Percentiles rank a stretch among this genome's conserved stretches.
Conservation (phyloP, 2,888 invertebrate species). For the Ctena decussata region DNA sequence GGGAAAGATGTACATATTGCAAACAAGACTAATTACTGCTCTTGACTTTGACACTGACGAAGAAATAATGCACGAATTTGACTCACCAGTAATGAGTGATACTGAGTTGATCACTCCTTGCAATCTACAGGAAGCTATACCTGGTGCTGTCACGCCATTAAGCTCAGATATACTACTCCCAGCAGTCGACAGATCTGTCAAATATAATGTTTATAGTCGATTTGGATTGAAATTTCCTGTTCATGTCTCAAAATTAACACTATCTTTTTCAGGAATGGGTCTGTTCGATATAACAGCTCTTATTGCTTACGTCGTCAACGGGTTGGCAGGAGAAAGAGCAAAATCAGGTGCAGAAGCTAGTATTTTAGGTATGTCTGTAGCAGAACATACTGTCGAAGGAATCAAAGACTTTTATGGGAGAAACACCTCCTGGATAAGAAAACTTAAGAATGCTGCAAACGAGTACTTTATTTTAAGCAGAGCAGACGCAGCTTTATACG, state of each 20-base stretch:
- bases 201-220: background rate
- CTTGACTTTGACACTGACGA: conserved; percentile 21
- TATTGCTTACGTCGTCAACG: background rate
- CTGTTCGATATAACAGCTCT: background rate
- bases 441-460: background rate
- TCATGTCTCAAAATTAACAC: background rate
- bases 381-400: background rate
- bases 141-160: conserved; percentile 14
- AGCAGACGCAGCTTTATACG: background rate
- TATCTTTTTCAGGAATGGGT: background rate
- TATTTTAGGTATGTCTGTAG: background rate
- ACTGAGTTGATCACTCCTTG: conserved; percentile 14
- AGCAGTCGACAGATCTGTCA: background rate
- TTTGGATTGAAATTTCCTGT: background rate
- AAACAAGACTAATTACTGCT: conserved; percentile 17
- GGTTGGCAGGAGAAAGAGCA: background rate
- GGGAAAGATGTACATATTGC: conserved; percentile 9
- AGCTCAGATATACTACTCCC: background rate
- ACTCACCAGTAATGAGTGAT: conserved; percentile 12
- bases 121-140: conserved; percentile 22
- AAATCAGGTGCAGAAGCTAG: background rate
- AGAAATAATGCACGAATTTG: conserved; percentile 28
- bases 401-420: background rate
- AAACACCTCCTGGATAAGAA: background rate
- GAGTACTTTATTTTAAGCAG: background rate